A percentile compares a stretch with the other conserved stretches of the same genome.
Evolutionary conservation across 1,140 invertebrate genomes (phyloP).

Genomic region (Colletes latitarsis): DNA sequence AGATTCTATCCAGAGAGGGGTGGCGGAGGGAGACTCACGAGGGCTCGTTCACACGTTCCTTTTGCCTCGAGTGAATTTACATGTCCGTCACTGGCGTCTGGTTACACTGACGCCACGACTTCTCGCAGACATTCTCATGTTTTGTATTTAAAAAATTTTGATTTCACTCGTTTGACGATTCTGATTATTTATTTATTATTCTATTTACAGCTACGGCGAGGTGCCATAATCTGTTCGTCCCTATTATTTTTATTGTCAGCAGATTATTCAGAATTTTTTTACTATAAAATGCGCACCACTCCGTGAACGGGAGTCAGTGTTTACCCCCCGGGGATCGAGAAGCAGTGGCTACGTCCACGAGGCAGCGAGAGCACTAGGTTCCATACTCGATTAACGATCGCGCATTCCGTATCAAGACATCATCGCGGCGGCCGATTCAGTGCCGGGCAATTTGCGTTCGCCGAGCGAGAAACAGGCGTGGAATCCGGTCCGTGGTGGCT

Average conservation of each 20-base stretch:
- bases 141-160: too few relatives aligned
- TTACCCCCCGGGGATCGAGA: neutral
- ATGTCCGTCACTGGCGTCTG: conserved; percentile 9
- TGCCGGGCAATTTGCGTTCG: conserved; percentile 69
- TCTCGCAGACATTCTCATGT: too few relatives aligned
- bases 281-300: too few relatives aligned
- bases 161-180: too few relatives aligned
- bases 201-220: too few relatives aligned
- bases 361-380: conserved; percentile 48
- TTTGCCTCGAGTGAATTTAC: conserved; percentile 19
- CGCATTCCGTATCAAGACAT: conserved; percentile 75
- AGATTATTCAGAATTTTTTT: neutral
- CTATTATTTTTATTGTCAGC: too few relatives aligned
- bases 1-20: conserved; percentile 41
- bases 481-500: conserved; percentile 66
- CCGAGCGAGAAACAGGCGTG: conserved; percentile 71
- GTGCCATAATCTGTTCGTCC: too few relatives aligned
- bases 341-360: neutral
- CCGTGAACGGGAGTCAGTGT: neutral
- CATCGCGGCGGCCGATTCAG: conserved; percentile 59
- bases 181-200: too few relatives aligned
- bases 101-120: neutral
- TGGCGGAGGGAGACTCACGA: conserved; percentile 16
- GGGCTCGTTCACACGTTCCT: conserved; percentile 34
- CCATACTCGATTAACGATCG: conserved; percentile 74